phyloP scores from a whole-genome alignment of 1,140 invertebrate species.

The Pantala flavescens region DNA sequence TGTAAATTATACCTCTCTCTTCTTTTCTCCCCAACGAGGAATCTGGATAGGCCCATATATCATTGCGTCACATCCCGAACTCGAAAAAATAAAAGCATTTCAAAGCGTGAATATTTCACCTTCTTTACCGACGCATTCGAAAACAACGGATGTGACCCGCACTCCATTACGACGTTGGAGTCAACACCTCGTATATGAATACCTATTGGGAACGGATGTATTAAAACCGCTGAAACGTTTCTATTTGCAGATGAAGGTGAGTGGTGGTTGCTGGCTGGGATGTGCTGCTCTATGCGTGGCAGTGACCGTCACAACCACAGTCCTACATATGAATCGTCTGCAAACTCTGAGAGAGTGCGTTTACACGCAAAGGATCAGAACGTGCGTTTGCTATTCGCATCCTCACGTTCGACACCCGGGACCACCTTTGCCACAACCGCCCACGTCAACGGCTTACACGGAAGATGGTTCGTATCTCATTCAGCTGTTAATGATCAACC shows the following conservation, averaged over 20 bases:
- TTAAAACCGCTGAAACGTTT: constrained; percentile 1
- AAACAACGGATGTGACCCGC: too few relatives aligned
- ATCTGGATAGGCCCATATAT: too few relatives aligned
- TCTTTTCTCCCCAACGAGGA: too few relatives aligned
- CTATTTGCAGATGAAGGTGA: constrained; percentile 66
- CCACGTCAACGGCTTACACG: not conserved
- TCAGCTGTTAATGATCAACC: too few relatives aligned
- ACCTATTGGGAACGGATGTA: too few relatives aligned
- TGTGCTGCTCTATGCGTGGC: constrained; percentile 74
- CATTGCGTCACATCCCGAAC: too few relatives aligned
- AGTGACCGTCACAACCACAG: constrained; percentile 82
- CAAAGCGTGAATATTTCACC: too few relatives aligned
- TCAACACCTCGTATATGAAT: too few relatives aligned
- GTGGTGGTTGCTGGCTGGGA: constrained; percentile 69
- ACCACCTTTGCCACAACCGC: not conserved
- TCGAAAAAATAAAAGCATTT: too few relatives aligned
- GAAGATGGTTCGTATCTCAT: not conserved
- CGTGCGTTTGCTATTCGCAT: constrained; percentile 61
- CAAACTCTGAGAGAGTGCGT: constrained; percentile 77
- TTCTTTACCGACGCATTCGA: too few relatives aligned
- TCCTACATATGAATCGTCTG: constrained; percentile 84
- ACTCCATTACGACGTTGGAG: too few relatives aligned
- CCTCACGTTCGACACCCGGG: not conserved
- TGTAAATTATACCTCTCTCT: too few relatives aligned
- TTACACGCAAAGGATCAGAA: constrained; percentile 63